Evolutionary conservation across 2,797 vertebrate genomes (phyloP), one percentile per base, ranked within the genome.

Genomic region (Protonibea diacanthus): DNA sequence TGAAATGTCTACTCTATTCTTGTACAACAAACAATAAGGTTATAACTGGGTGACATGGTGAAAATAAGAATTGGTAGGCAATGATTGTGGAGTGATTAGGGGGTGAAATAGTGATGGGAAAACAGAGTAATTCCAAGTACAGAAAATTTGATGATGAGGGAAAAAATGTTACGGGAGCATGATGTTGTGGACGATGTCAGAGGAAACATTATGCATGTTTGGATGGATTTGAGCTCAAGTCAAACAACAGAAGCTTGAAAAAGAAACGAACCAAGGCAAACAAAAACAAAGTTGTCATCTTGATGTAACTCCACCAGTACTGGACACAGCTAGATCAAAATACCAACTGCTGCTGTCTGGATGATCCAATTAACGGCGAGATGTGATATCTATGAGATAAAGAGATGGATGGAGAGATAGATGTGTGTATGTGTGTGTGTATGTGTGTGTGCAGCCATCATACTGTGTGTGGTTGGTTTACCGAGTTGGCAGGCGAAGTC

Each of bases 381-480:
- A 90, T 82, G 66, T 57, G 84, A 89, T 86, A 80, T 84, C 47
- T 64, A 25, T 62, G 78, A 76, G 85, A 88, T 76, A 67, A 71
- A 74, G 69, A 74, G 40, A 69, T 57, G 47, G 55, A 72, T 78
- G 33, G 56, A 69, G 40, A 71, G 76, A 80, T 52, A 63, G 48
- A 56, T 61, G 53, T 64, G 56, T 72, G 66, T 21, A 2, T n/a
- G 2, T 58, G 12, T 70, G 66, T 55, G 38, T 64, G 25, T 27
- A 38, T 48, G 29, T 78, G 21, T 74, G 72, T 69, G 59, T 49
- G 38, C 21, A 48, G 20, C 48, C 33, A 15, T 70, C 51, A 51
- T 68, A 76, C 74, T 42, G 40, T 42, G 51, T 65, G 77, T 74
- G 83, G 82, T 86, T 84, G 61, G 85, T 85, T 90, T 91, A 92